phyloP scores from a whole-genome alignment of 2,797 vertebrate species.

The Myiotriccus ornatus region DNA sequence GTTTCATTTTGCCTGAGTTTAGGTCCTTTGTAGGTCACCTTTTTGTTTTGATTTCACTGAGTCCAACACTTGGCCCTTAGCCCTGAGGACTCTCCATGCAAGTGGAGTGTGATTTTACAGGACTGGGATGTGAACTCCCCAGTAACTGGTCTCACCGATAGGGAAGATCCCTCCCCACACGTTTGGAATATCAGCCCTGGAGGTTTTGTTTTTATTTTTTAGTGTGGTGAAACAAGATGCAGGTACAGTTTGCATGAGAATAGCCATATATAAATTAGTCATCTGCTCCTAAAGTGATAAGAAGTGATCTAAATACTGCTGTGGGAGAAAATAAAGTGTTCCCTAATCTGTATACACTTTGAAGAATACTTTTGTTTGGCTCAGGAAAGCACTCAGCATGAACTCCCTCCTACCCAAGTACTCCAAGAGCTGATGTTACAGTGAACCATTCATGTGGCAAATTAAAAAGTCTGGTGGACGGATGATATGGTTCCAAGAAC shows the following conservation, averaged over 20 bases:
- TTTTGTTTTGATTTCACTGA: neutral
- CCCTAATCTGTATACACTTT: neutral
- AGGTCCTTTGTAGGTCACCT: neutral
- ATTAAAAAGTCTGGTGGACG: slow-evolving; percentile 69
- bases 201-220: neutral
- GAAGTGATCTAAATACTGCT: neutral
- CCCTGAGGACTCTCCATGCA: neutral
- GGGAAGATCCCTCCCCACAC: neutral
- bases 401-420: slow-evolving; percentile 35
- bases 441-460: slow-evolving; percentile 68
- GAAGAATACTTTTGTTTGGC: slow-evolving; percentile 26
- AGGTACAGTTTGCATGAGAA: neutral
- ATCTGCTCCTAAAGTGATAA: slow-evolving; percentile 3
- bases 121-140: neutral
- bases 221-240: neutral
- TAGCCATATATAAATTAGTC: slow-evolving; percentile 24
- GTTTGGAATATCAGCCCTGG: neutral
- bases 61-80: neutral
- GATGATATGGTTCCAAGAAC: slow-evolving; percentile 56
- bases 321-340: neutral
- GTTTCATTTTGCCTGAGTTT: neutral
- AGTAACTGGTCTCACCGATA: neutral
- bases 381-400: slow-evolving; percentile 33
- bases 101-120: neutral
- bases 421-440: slow-evolving; percentile 37